Percentiles rank a stretch among this genome's conserved stretches.
Evolutionary conservation across 2,888 invertebrate species (phyloP).

Genomic region (Amiota communis): DNA sequence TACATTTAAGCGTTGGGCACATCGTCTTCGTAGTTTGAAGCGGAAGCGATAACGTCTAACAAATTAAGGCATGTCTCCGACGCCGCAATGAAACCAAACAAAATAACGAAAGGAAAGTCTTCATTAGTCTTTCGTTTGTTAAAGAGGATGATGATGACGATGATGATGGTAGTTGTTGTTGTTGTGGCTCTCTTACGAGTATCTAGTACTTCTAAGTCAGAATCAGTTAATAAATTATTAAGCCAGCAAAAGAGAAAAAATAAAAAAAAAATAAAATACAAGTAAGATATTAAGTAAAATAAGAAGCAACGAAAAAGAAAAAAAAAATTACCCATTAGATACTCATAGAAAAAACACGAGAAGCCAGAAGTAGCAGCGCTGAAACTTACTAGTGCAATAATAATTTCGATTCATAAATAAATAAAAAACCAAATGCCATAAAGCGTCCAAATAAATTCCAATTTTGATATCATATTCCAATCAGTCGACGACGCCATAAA

Average conservation of each 20-base stretch:
- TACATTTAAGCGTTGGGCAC: not conserved
- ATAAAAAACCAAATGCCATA: constrained; percentile 52
- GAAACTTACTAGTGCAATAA: not conserved
- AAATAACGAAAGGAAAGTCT: constrained; percentile 49
- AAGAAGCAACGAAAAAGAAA: no score
- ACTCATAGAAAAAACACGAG: no score
- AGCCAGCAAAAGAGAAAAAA: not conserved
- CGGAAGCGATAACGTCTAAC: constrained; percentile 65
- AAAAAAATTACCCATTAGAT: no score
- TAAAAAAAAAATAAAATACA: constrained; percentile 15
- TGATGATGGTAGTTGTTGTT: constrained; percentile 14
- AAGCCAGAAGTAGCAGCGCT: not conserved
- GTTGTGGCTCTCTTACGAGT: no score
- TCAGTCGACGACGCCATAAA: constrained; percentile 67
- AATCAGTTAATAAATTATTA: constrained; percentile 29
- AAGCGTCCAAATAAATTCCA: constrained; percentile 52
- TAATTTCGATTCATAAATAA: constrained; percentile 51
- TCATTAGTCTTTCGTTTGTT: constrained; percentile 47
- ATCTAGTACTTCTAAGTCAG: not conserved
- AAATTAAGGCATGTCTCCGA: constrained; percentile 61
- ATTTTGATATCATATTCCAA: constrained; percentile 71
- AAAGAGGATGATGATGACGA: not conserved
- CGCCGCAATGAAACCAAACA: constrained; percentile 26
- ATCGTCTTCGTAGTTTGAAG: constrained; percentile 40
- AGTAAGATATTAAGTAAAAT: not conserved